Conservation (phyloP, 2,113 vertebrate genomes). For the Oryzias melastigma region DNA sequence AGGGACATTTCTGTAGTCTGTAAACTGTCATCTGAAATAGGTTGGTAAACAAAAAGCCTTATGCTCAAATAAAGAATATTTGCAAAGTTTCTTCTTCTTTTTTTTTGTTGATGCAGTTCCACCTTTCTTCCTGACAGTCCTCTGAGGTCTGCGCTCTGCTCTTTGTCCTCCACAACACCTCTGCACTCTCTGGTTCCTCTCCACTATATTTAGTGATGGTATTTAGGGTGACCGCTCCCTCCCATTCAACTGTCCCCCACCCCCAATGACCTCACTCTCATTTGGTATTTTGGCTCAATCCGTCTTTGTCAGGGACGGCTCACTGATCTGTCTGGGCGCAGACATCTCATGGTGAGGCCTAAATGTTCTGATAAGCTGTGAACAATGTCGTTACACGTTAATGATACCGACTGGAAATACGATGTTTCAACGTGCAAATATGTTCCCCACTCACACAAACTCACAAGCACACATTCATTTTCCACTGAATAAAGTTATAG, state of each 20-base stretch:
- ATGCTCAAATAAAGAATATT: too few species aligned
- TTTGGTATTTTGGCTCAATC: constrained; percentile 60
- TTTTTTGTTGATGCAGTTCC: too few species aligned
- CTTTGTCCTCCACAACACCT: constrained; percentile 29
- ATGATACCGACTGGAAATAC: constrained; percentile 62
- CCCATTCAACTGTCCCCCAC: neutral
- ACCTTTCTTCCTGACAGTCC: too few species aligned
- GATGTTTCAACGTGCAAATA: constrained; percentile 37
- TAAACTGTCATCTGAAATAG: too few species aligned
- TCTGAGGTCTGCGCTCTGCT: constrained; percentile 10
- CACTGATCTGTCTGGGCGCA: constrained; percentile 45
- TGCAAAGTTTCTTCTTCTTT: too few species aligned
- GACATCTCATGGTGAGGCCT: constrained; percentile 66
- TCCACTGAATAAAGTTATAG: neutral
- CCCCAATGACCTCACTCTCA: constrained; percentile 13
- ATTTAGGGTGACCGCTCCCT: constrained; percentile 33
- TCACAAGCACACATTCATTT: neutral
- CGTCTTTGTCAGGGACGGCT: constrained; percentile 60
- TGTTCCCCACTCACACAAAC: neutral
- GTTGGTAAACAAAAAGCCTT: too few species aligned
- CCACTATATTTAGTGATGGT: constrained; percentile 63
- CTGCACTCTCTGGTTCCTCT: constrained; percentile 17
- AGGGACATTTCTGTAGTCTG: too few species aligned
- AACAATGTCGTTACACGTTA: constrained; percentile 76
- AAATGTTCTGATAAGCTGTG: constrained; percentile 78